Evolutionary conservation across 2,113 vertebrate species (phyloP), one percentile per base, ranked within the genome.

Genomic region (Dryoscopus gambensis): DNA sequence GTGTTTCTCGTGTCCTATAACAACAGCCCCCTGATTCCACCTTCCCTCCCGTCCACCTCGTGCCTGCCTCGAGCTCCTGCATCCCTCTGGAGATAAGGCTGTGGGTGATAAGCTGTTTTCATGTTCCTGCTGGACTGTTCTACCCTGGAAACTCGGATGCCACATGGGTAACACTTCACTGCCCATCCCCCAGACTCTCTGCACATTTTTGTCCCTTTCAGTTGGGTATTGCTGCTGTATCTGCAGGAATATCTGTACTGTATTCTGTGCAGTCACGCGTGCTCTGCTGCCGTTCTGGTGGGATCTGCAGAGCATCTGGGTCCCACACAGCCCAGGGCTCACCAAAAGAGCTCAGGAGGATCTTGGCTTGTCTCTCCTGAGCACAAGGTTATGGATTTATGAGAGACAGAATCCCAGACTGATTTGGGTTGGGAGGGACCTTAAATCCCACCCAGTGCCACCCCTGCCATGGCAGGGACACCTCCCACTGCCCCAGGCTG

Each of bases 281-380:
- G 76, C 77, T 90, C 40, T 77, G 33, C 70, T 76, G 18, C 25
- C 52, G 1, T 13, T 64, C 35, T 49, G 75, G 25, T n/a, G 74
- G 59, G 68, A 75, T 93, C 71, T 92, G 89, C 53, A 60, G n/a
- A 83, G 71, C 86, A 92, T 35, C 86, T 95, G 95, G 35, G 67
- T 82, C 67, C 80, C 80, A 65, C 63, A 35, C 17, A 74, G 75
- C 71, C 19, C 30, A 14, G 9, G 31, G 37, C 27, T 73, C 10
- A 6, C 50, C 68, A 27, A 37, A 78, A 33, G 35, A 73, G 49
- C 46, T 44, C 5, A 1, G 0, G 1, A 35, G 50, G 56, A 19
- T 74, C 87, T 37, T 35, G 24, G 21, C 24, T 77, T 19, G 20
- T 5, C 19, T 44, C 18, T 67, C 31, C 2, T 20, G 44, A 85